Evolutionary conservation across 1,140 invertebrate genomes (phyloP).

Genomic region (Calosoma granatense): DNA sequence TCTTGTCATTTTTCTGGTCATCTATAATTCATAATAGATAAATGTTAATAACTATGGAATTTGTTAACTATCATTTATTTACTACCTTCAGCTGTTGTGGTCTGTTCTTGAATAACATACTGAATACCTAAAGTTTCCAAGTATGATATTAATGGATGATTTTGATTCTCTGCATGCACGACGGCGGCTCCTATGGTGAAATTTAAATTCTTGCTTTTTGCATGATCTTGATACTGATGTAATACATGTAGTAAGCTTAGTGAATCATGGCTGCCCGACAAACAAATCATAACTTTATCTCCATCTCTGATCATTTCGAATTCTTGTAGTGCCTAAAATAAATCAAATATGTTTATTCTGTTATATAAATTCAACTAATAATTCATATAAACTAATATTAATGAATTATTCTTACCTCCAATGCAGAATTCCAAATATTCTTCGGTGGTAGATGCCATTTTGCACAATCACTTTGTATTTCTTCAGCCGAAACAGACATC

Average conservation of each 20-base stretch:
- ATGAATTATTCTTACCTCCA: slow-evolving; percentile 47
- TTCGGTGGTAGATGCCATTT: slow-evolving; percentile 71
- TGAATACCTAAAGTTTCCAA: slow-evolving; percentile 53
- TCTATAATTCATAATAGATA: not conserved
- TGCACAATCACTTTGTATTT: slow-evolving; percentile 10
- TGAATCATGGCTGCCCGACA: slow-evolving; percentile 76
- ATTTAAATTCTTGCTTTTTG: slow-evolving; percentile 57
- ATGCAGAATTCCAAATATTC: slow-evolving; percentile 66
- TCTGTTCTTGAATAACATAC: slow-evolving; percentile 60
- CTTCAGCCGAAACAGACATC: slow-evolving; percentile 37
- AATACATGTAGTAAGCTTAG: slow-evolving; percentile 72
- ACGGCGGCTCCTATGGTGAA: slow-evolving; percentile 70
- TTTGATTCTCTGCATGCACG: slow-evolving; percentile 48
- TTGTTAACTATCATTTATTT: slow-evolving; percentile 8
- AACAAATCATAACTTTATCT: slow-evolving; percentile 72
- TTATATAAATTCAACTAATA: slow-evolving; percentile 1
- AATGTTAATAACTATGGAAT: not conserved
- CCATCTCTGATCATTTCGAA: slow-evolving; percentile 78
- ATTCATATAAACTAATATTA: not conserved
- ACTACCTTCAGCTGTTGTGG: slow-evolving; percentile 20
- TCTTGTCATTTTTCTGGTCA: not conserved
- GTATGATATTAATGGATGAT: slow-evolving; percentile 47
- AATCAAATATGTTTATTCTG: not conserved
- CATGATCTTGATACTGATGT: slow-evolving; percentile 73
- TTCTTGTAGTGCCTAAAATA: slow-evolving; percentile 61